Evolutionary conservation across 2,113 vertebrate genomes (phyloP), one percentile per base, ranked within the genome.

Genomic region (Sorex araneus): DNA sequence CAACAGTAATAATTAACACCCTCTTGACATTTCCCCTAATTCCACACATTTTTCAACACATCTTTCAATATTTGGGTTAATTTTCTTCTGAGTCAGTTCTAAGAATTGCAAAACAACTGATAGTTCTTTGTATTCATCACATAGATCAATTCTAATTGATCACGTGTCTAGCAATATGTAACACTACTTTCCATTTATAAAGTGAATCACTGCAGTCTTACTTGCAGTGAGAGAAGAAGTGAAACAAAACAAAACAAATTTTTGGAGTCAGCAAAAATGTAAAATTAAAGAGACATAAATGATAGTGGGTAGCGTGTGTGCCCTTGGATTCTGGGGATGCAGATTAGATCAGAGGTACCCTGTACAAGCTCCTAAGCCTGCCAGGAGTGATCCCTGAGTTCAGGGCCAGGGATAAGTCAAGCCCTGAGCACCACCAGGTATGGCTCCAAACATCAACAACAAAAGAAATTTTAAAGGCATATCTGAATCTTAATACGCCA

Each of bases 41-140:
- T 91, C 60, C 84, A 12, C 27, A 87, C 34, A 88, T 82, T 78
- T 92, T 79, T 93, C 13, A 91, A 81, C 18, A 77, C 3, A 54
- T 54, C 13, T 94, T 73, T 96, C 27, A 70, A 64, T 50, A 57
- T 66, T 87, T 75, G 21, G 12, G n/a, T 92, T 84, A 47, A 75
- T 92, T 82, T 6, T 90, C 21, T 71, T 67, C 79, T 50, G 30
- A 81, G 43, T 54, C 16, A 57, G 0, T 80, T 71, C 40, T 89
- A 73, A 94, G 88, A 70, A 54, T 11, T 67, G 19, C 36, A 81
- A 54, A 69, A 25, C 40, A 84, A 27, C 16, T 5, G 3, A 71
- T 15, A 86, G 30, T 78, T 6, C 75, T 13, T 12, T 28, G 64
- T 12, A 8, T 67, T 4, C 10, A 63, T 47, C 9, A 4, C 28